Percentiles rank a stretch among this genome's conserved stretches.
Evolutionary conservation across 2,113 vertebrate species (phyloP).

Genomic region (Calidris pygmaea): DNA sequence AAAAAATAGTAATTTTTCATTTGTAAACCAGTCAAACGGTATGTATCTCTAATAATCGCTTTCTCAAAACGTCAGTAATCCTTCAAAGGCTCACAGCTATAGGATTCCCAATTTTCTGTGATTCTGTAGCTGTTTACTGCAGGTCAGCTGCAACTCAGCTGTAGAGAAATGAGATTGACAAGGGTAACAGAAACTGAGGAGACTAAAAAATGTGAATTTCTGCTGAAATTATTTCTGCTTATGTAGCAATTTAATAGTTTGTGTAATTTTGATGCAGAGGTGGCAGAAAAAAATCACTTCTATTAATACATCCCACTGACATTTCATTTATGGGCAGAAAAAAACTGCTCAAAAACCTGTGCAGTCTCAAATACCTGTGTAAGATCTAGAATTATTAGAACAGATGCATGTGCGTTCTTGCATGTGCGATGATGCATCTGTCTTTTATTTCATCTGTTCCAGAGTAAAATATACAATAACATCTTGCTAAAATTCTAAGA

Average conservation of each 20-base stretch:
- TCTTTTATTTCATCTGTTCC: background rate
- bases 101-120: background rate
- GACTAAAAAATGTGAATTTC: background rate
- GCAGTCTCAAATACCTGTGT: background rate
- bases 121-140: background rate
- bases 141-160: background rate
- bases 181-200: background rate
- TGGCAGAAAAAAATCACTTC: background rate
- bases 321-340: background rate
- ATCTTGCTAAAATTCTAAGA: background rate
- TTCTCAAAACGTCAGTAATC: background rate
- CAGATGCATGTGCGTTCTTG: background rate
- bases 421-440: background rate
- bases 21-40: rapidly evolving
- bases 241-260: background rate
- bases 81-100: background rate
- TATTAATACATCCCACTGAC: background rate
- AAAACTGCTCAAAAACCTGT: background rate
- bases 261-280: background rate
- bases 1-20: background rate
- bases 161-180: background rate
- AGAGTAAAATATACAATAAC: background rate
- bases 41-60: background rate
- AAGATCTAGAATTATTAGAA: background rate
- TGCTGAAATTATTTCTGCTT: background rate